Evolutionary conservation across 2,888 invertebrate species (phyloP).

Genomic region (Lordiphosa andalusiaca): DNA sequence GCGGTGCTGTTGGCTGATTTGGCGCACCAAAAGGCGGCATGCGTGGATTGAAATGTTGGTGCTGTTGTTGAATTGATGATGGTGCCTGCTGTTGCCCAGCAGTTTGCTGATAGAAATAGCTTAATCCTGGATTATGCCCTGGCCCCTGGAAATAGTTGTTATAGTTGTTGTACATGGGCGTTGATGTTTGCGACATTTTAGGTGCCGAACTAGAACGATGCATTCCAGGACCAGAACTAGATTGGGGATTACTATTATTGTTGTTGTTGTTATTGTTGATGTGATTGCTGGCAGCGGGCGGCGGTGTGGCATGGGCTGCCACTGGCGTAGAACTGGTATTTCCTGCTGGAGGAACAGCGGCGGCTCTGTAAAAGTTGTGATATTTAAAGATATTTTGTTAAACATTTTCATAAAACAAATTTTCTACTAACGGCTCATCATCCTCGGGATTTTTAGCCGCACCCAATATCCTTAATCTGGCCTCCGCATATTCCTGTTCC

Average conservation of each 20-base stretch:
- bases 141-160: constrained; percentile 54
- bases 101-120: constrained; percentile 53
- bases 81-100: constrained; percentile 38
- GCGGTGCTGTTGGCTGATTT: constrained; percentile 5
- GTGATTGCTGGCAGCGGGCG: constrained; percentile 39
- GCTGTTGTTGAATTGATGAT: constrained; percentile 31
- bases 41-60: constrained; percentile 48
- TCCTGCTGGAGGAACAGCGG: constrained; percentile 29
- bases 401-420: neutral
- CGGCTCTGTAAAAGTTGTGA: constrained; percentile 20
- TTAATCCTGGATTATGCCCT: constrained; percentile 37
- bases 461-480: constrained; percentile 93
- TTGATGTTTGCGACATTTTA: constrained; percentile 54
- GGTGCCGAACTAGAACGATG: constrained; percentile 68
- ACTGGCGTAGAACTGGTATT: constrained; percentile 27
- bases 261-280: constrained; percentile 43
- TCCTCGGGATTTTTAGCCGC: constrained; percentile 91
- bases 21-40: constrained; percentile 46
- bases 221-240: constrained; percentile 43
- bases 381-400: no score
- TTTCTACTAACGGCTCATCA: constrained; percentile 81
- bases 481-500: constrained; percentile 96
- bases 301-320: constrained; percentile 18
- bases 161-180: constrained; percentile 55
- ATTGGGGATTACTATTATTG: constrained; percentile 17